phyloP scores from a whole-genome alignment of 2,113 vertebrate genomes.

The Sturnus vulgaris region DNA sequence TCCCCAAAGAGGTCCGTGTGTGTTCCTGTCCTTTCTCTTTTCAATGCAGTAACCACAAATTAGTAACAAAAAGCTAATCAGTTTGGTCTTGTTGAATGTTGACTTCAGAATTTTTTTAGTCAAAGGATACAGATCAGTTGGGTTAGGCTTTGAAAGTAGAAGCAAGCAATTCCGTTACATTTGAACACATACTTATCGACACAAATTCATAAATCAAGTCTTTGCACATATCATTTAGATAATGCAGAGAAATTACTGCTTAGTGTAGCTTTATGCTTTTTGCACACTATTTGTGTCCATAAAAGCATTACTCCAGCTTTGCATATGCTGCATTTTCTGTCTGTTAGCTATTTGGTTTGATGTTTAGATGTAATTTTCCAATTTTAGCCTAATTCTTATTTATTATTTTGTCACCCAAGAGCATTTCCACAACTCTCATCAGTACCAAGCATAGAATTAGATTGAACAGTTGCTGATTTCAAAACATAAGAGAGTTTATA shows the following conservation, averaged over 20 bases:
- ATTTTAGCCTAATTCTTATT: not conserved
- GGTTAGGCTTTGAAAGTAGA: not conserved
- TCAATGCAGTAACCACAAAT: not conserved
- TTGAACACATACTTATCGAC: not conserved
- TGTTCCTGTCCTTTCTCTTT: no score
- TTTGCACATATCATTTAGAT: not conserved
- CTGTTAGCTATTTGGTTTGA: not conserved
- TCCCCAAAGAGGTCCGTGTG: no score
- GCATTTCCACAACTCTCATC: not conserved
- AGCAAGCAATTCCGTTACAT: not conserved
- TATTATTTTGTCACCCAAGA: not conserved
- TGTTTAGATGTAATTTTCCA: not conserved
- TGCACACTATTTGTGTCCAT: not conserved
- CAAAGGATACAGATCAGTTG: not conserved
- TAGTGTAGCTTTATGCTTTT: not conserved
- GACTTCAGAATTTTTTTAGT: not conserved
- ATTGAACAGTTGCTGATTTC: not conserved
- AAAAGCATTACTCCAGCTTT: not conserved
- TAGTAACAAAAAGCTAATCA: not conserved
- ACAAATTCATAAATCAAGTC: not conserved
- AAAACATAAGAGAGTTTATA: not conserved
- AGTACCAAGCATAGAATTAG: not conserved
- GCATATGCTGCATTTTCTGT: not conserved
- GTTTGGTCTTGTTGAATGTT: not conserved
- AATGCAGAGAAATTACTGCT: not conserved